Base-by-base conservation (phyloP, 2,113 vertebrate species). In the Pogona vitticeps region DNA sequence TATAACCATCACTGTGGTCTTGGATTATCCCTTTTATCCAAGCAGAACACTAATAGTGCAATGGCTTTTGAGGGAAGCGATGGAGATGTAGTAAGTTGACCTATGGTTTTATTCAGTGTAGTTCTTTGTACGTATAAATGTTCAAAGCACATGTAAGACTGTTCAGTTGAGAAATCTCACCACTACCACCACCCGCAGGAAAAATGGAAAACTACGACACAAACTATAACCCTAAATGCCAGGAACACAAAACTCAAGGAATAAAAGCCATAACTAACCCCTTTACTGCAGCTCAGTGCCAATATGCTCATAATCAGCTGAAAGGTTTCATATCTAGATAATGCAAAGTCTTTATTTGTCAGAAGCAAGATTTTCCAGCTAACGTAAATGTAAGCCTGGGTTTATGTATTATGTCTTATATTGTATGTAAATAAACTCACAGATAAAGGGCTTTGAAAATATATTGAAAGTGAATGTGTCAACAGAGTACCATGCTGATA, bases 311-410 rank as follows among this genome's bases (percentile, higher is more conserved):
- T 28, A 89, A 76, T 75, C 5, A 70, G 36, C 58, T 40, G 17
- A 80, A 83, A 90, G 17, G n/a, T 88, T 92, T 89, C 31, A 2
- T 6, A 31, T 21, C 76, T 71, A 82, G 56, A 75, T 71, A 77
- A 80, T 1, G 1, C 1, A 0, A 83, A 89, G 40, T 79, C 75
- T 83, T 75, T 40, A 81, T 61, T 80, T 83, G 36, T 63, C 56
- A 46, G 56, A 83, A 87, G 71, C 17, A 91, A 75, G 56, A 26
- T 71, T 72, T 86, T 82, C 23, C 46, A 84, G 56, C 28, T 72
- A 3, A 85, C 90, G 38, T 31, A 71, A 78, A 0, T 0, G 2
- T 26, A 86, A 88, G 4, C 17, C 20, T 61, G 4, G 0, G 2
- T 83, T 86, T 40, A 78, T 21, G 52, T 13, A 2, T 71, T 82